phyloP scores from a whole-genome alignment of 2,888 invertebrate genomes.

The Norana najaformis region DNA sequence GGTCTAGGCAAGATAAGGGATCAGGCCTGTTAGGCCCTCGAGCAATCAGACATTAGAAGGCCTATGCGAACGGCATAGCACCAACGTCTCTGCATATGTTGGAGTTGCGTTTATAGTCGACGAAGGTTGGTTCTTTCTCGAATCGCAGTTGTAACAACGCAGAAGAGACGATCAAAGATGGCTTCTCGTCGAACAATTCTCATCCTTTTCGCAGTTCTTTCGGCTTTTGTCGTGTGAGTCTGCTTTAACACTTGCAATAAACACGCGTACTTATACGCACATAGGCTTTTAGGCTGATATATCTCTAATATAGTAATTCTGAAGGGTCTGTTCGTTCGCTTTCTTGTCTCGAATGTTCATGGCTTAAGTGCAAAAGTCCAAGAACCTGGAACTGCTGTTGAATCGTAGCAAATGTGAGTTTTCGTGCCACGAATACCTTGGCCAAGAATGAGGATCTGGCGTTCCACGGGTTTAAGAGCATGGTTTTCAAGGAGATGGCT shows the following conservation, averaged over 20 bases:
- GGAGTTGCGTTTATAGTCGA: background rate
- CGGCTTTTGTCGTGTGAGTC: background rate
- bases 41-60: background rate
- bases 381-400: too few species aligned
- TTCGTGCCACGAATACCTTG: too few species aligned
- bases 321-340: too few species aligned
- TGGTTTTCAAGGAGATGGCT: too few species aligned
- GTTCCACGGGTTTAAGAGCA: too few species aligned
- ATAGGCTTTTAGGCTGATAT: too few species aligned
- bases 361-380: too few species aligned
- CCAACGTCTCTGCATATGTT: background rate
- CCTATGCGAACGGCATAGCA: background rate
- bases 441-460: too few species aligned
- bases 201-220: background rate
- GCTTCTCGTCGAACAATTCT: slow-evolving; percentile 3
- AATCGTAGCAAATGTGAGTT: too few species aligned
- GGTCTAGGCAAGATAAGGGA: background rate
- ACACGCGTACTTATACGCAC: background rate
- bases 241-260: background rate
- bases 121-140: background rate
- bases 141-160: background rate
- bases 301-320: too few species aligned
- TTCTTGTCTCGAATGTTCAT: too few species aligned
- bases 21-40: slow-evolving; percentile 1
- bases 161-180: slow-evolving; percentile 9